Evolutionary conservation across 2,797 vertebrate genomes (phyloP).

Genomic region (Poeciliopsis infans): DNA sequence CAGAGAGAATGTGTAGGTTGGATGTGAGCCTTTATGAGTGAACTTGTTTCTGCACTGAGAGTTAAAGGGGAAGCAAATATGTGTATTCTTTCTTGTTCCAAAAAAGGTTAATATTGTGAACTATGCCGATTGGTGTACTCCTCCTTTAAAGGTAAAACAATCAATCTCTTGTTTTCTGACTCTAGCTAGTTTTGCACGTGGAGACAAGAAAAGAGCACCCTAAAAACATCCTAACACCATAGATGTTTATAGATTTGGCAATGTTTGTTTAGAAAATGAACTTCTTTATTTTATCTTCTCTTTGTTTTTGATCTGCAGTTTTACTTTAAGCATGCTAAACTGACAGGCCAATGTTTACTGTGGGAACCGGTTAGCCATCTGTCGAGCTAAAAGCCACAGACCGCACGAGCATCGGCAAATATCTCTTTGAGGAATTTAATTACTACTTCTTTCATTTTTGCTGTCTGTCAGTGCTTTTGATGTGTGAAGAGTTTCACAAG

Average conservation of each 20-base stretch:
- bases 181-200: slow-evolving; percentile 2
- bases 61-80: slow-evolving; percentile 46
- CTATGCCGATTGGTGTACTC: slow-evolving; percentile 2
- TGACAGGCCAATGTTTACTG: background rate
- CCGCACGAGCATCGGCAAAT: background rate
- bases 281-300: background rate
- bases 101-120: slow-evolving; percentile 22
- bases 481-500: background rate
- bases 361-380: slow-evolving; percentile 3
- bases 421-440: slow-evolving; percentile 10
- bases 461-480: background rate
- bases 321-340: background rate
- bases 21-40: slow-evolving; percentile 37
- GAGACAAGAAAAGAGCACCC: background rate
- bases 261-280: background rate
- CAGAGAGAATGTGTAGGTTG: slow-evolving; percentile 54
- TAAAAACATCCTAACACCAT: background rate
- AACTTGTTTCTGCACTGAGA: slow-evolving; percentile 48
- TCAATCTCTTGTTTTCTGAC: slow-evolving; percentile 19
- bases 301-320: slow-evolving; percentile 7
- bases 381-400: background rate
- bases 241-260: background rate
- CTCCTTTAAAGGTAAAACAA: slow-evolving; percentile 2
- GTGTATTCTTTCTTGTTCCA: slow-evolving; percentile 42
- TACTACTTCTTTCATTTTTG: slow-evolving; percentile 8